Evolutionary conservation across 2,797 vertebrate genomes (phyloP), one percentile per base, ranked within the genome.

Genomic region (Aythya fuligula): DNA sequence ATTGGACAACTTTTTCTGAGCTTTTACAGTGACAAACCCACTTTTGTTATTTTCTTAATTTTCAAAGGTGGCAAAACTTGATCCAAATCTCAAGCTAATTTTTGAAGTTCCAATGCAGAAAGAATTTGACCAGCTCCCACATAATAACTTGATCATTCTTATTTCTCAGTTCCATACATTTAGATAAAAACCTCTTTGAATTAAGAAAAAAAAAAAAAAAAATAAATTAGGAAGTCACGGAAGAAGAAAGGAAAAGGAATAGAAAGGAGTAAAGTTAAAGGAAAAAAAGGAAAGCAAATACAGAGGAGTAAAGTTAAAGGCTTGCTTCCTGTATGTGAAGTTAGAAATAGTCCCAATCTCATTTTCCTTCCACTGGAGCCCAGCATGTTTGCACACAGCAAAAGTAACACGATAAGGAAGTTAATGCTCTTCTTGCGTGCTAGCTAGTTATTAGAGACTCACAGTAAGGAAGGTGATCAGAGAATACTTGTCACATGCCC

Each of bases 341-440:
- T 86, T 90, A 92, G 94, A 96, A 98, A 97, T 85, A 95, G 89
- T 95, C 95, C 73, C 89, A 92, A 41, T 71, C 64, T 94, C 95
- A 81, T 93, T 95, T 95, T 79, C 27, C 80, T 96, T 85, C 97
- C 96, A 82, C 85, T 93, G 82, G 80, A 96, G 90, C 84, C 96
- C 96, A 89, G 72, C 95, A 90, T 78, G 79, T 97, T 98, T 97
- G 98, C 97, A 98, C 97, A 98, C 97, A 97, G 97, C 79, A 94
- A 60, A 91, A 94, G 95, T 98, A 98, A 98, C 98, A 98, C 81
- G 36, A 41, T 28, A 76, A 92, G 81, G 79, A 87, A 67, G 2
- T 94, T 98, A 98, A 98, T 96, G 93, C 96, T 91, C 94, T 21
- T 69, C 85, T 98, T 98, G 98, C 98, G 89, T 99, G 98, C 98